Evolutionary conservation across 2,888 invertebrate species (phyloP).

Genomic region (Pachliopta kotzebuea): DNA sequence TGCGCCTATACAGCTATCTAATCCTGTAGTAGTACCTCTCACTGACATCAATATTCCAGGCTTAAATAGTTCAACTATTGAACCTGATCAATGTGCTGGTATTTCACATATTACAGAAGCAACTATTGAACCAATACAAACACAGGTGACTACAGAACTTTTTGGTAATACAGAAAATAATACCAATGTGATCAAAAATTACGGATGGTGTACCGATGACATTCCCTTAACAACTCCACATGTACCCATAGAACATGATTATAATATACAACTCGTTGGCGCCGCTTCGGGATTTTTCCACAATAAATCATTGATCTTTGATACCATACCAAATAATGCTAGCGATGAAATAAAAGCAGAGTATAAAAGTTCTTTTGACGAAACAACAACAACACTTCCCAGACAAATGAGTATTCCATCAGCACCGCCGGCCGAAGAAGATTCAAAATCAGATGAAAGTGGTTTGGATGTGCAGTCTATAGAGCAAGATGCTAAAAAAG

Average conservation of each 20-base stretch:
- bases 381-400: slow-evolving; percentile 40
- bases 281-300: slow-evolving; percentile 49
- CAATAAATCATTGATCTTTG: slow-evolving; percentile 50
- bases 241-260: slow-evolving; percentile 41
- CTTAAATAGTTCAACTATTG: slow-evolving; percentile 40
- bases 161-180: slow-evolving; percentile 40
- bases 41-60: slow-evolving; percentile 40
- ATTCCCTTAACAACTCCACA: slow-evolving; percentile 30
- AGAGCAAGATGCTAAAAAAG: slow-evolving; percentile 70
- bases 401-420: slow-evolving; percentile 53
- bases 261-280: slow-evolving; percentile 43
- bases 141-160: slow-evolving; percentile 55
- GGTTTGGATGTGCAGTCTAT: slow-evolving; percentile 68
- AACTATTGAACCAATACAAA: slow-evolving; percentile 59
- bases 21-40: slow-evolving; percentile 59
- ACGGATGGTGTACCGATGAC: slow-evolving; percentile 51
- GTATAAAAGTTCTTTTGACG: slow-evolving; percentile 53
- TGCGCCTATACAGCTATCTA: slow-evolving; percentile 62
- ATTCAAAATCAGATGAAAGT: slow-evolving; percentile 60
- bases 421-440: slow-evolving; percentile 61
- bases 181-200: slow-evolving; percentile 37
- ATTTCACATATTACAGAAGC: slow-evolving; percentile 62
- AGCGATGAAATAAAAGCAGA: slow-evolving; percentile 66
- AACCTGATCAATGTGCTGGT: slow-evolving; percentile 46
- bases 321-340: slow-evolving; percentile 54